phyloP scores from a whole-genome alignment of 2,113 vertebrate species.

The Larimichthys crocea region DNA sequence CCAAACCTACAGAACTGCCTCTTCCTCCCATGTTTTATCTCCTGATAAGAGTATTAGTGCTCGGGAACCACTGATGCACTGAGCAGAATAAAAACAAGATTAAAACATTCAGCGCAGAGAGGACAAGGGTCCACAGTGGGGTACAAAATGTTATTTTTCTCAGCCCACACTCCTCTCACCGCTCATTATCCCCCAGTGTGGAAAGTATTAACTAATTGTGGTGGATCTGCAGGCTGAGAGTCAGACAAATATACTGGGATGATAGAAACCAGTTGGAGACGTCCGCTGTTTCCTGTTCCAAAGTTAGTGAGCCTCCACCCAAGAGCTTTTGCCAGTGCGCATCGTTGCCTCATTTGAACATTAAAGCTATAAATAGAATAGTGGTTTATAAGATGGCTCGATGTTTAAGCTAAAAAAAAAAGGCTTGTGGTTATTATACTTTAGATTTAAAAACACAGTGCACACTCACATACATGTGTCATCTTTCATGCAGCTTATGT shows the following conservation, averaged over 20 bases:
- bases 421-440: background rate
- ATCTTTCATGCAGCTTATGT: background rate
- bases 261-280: conserved; percentile 36
- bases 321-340: background rate
- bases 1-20: background rate
- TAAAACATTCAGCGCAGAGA: conserved; percentile 22
- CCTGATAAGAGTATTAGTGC: background rate
- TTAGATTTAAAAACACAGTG: background rate
- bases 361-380: background rate
- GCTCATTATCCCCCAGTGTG: conserved; percentile 37
- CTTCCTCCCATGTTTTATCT: conserved; percentile 1
- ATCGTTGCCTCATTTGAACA: background rate
- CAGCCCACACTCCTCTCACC: conserved; percentile 23
- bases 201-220: conserved; percentile 65
- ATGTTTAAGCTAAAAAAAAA: background rate
- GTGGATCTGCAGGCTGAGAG: conserved; percentile 37
- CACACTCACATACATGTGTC: background rate
- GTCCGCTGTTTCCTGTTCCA: conserved; percentile 15
- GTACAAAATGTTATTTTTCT: conserved; percentile 21
- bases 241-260: conserved; percentile 21
- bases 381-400: background rate
- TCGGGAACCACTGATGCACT: background rate
- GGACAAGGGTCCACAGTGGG: conserved; percentile 12
- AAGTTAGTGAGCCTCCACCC: conserved; percentile 11
- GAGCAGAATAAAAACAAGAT: conserved; percentile 26